Base-by-base conservation (phyloP, 2,113 vertebrate genomes). In the Pteronura brasiliensis region DNA sequence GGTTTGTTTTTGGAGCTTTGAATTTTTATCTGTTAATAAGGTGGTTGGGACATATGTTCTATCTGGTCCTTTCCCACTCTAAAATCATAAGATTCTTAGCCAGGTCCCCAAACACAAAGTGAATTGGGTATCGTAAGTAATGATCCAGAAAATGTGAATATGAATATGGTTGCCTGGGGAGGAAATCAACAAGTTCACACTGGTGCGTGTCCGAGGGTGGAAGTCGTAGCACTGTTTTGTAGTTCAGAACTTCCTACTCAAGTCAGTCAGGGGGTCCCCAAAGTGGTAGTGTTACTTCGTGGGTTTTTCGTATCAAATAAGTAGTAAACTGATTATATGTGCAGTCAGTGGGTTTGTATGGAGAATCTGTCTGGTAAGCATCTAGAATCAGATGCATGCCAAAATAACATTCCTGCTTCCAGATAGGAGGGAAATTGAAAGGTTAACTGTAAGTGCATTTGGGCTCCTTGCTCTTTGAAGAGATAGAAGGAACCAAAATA, bases 81-180 rank as follows among this genome's bases (percentile, higher is more conserved):
- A 57, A 97, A 96, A 87, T 80, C 20, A 25, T 71, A 21, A 10
- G 71, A 79, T 42, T 93, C 36, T 85, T 89, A 97, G 63, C 23
- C 39, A 67, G 81, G 27, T 71, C 57, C 95, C 27, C 61, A 90
- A 93, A 88, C 90, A 95, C 42, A 72, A 71, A 86, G 72, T 81
- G 49, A 95, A 76, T 8, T 63, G 23, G 3, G 42, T 63, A 85
- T 95, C 82, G 65, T 76, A 88, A 94, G 29, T 31, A 82, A 42
- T 95, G 67, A 74, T 82, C 55, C 96, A 87, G 90, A 88, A 96
- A 92, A 74, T 95, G 31, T 67, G 72, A 85, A 47, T 86, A 44
- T 82, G 61, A 2, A 57, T 76, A 27, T 59, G 11, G 8, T 39
- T 91, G 57, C 89, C 49, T 81, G 34, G 52, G 49, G 44, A 91